These are phyloP conservation scores for Aphidius gifuensis DNA, from an alignment of 1,140 invertebrate genomes.

Conservation along the genomic window DNA sequence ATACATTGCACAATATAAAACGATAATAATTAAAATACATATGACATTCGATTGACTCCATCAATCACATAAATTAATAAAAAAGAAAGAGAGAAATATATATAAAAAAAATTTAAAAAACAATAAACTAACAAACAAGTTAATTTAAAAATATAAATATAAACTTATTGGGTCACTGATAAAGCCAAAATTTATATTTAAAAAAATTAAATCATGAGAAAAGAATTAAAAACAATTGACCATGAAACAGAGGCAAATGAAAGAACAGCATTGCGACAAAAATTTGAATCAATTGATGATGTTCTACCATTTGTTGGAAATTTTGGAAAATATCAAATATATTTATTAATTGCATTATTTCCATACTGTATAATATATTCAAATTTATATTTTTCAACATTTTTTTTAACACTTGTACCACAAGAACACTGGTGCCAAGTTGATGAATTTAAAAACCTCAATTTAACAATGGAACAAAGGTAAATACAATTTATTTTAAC, in stretches of 20 bases:
- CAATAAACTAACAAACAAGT: too few species aligned
- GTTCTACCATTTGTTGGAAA: constrained; percentile 55
- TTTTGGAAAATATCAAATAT: constrained; percentile 58
- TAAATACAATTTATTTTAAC: constrained; percentile 22
- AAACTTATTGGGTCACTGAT: too few species aligned
- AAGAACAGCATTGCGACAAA: constrained; percentile 37
- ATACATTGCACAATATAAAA: too few species aligned
- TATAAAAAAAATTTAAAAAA: too few species aligned
- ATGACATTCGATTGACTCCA: too few species aligned
- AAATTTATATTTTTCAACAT: constrained; percentile 50
- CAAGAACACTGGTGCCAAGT: constrained; percentile 52
- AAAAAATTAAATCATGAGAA: constrained; percentile 13
- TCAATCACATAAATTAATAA: too few species aligned
- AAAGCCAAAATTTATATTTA: too few species aligned
- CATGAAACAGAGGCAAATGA: constrained; percentile 31
- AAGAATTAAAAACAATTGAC: constrained; percentile 23
- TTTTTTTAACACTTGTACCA: constrained; percentile 51
- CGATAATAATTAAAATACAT: too few species aligned
- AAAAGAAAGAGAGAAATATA: too few species aligned
- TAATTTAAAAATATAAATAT: too few species aligned
- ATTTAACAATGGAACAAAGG: constrained; percentile 41
- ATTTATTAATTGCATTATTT: constrained; percentile 48
- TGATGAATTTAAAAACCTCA: constrained; percentile 33
- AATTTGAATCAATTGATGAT: constrained; percentile 54
- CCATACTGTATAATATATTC: constrained; percentile 46